Base-by-base conservation (phyloP, 1,140 invertebrate species). In the Drosophila ambigua region DNA sequence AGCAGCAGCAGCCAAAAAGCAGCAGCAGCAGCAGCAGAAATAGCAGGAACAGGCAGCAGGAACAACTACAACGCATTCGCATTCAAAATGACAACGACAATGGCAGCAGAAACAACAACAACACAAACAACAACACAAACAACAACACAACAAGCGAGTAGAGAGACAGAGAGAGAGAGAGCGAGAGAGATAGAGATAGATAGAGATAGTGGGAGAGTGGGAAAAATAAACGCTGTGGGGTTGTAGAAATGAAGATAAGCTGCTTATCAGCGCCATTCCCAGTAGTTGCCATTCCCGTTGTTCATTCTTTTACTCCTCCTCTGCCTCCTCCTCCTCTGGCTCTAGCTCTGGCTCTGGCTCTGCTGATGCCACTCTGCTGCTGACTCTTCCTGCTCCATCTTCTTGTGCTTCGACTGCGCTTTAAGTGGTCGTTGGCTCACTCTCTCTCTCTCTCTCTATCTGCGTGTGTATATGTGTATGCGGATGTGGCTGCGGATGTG, bases 231-330 rank as follows among this genome's bases (percentile, higher is more conserved):
- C 79, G 79, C 83, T 87, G 71, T 28, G 75, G 68, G 83, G 83
- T 87, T 87, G 83, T 87, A 79, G 83, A 83, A 87, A 88, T 87
- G 83, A 82, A 87, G 83, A 87, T 87, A 87, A 87, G 83, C 83
- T 87, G 83, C 83, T 87, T 87, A 87, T 87, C 83, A 87, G 83
- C 80, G 79, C 83, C 79, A 88, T 88, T 85, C 78, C 82, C 77
- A 79, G 76, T 80, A 72, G 55, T 68, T 66, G 39, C 65, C 35
- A 39, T 39, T 39, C 35, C 67, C 67, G 51, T 71, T 71, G 67
- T 58, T 69, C 66, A 58, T 49, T 69, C 66, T 65, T 15, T 54
- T 39, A 53, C 11, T 26, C 2, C 20, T 20, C 16, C 44, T 26
- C 15, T 5, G 13, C 23, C 23, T 6, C 5, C 26, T 35, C 24